Base-by-base conservation (phyloP, 2,113 vertebrate species). In the Mesocricetus auratus region DNA sequence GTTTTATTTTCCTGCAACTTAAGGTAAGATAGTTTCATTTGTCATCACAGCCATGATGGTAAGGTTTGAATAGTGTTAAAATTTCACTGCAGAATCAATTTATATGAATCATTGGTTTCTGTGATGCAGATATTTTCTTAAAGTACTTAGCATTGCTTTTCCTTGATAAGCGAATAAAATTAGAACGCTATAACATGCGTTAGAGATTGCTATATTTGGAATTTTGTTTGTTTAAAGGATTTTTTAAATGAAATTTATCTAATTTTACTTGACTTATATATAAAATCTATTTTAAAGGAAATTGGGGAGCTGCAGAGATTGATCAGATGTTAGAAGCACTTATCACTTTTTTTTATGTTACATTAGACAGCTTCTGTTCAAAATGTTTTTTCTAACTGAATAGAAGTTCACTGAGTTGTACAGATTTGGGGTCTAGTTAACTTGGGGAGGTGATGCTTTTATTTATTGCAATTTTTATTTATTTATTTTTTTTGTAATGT, bases 1-100 rank as follows among this genome's bases (percentile, higher is more conserved):
- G 33, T 7, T 71, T 92, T 15, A 64, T 16, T 9, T 62, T 29
- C 7, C 47, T 81, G 60, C 15, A 74, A 83, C 12, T 95, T 7
- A 60, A 31, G 26, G 75, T 91, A 53, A 31, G 58, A 71, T 17
- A 89, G 1, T 86, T 92, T 1, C 1, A 10, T 86, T 42, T 96
- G 1, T 79, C 93, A 66, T 85, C 90, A 82, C 2, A 66, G 45
- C 92, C 24, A 16, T n/a, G 29, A 71, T 73, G 86, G 26, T 90
- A 17, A 81, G 16, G 31, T 88, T 89, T 86, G 29, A 93, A 86
- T 71, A 45, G 2, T 77, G 53, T 77, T 82, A 82, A 62, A 81
- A 93, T 93, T 95, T 95, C 24, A 42, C 33, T 82, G 13, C 6
- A 39, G 15, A n/a, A 69, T 96, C 58, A 31, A 26, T 93, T 93